Conservation (phyloP, 2,797 vertebrate species). For the Euthynnus affinis region DNA sequence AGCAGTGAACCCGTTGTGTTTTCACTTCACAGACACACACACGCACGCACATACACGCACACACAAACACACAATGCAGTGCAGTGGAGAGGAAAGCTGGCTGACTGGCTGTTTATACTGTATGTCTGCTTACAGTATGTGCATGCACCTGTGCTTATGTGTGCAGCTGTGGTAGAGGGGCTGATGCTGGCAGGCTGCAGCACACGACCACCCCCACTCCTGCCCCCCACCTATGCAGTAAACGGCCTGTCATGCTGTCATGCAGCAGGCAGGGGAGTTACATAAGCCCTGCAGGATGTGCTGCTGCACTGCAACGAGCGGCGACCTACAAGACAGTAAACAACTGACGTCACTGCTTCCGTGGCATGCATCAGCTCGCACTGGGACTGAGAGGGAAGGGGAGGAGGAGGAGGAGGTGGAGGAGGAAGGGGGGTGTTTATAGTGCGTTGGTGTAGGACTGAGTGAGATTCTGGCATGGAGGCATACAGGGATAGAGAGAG, state of each 20-base stretch:
- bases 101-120: conserved; percentile 1
- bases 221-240: conserved; percentile 31
- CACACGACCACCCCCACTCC: neutral
- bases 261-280: conserved; percentile 69
- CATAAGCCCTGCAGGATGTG: conserved; percentile 80
- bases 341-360: conserved; percentile 84
- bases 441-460: conserved; percentile 43
- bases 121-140: conserved; percentile 2
- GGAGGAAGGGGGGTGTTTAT: conserved; percentile 19
- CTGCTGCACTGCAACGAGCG: conserved; percentile 76
- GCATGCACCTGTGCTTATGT: conserved; percentile 27
- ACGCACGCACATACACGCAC: neutral
- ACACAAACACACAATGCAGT: conserved; percentile 7
- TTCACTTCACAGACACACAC: conserved; percentile 24
- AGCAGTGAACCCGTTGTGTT: conserved; percentile 48
- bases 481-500: conserved; percentile 35
- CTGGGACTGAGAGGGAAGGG: conserved; percentile 7
- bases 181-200: conserved; percentile 25
- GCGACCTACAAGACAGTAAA: conserved; percentile 83
- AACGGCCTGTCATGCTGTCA: conserved; percentile 41
- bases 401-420: neutral
- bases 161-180: neutral
- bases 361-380: conserved; percentile 75
- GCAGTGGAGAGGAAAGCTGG: conserved; percentile 15
- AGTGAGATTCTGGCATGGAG: conserved; percentile 50